Evolutionary conservation across 2,888 invertebrate genomes (phyloP).

Genomic region (Epinotia brunnichana): DNA sequence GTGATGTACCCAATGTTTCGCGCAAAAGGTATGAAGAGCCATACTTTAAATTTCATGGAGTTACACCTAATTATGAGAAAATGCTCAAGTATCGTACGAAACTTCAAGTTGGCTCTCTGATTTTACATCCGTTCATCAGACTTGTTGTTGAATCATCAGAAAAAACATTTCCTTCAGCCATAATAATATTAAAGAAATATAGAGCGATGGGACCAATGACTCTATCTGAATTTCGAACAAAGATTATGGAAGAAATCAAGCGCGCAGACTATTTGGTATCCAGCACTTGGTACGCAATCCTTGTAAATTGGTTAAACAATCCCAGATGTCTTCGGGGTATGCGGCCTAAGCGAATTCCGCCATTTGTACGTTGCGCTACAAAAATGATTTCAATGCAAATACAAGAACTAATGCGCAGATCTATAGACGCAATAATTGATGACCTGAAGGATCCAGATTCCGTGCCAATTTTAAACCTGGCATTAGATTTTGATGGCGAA

Average conservation of each 20-base stretch:
- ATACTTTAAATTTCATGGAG: slow-evolving; percentile 85
- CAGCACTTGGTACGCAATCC: slow-evolving; percentile 75
- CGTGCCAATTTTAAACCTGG: slow-evolving; percentile 86
- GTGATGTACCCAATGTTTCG: slow-evolving; percentile 82
- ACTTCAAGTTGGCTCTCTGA: slow-evolving; percentile 82
- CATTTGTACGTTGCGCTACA: slow-evolving; percentile 73
- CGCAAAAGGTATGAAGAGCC: slow-evolving; percentile 75
- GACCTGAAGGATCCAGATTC: slow-evolving; percentile 78
- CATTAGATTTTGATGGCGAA: slow-evolving; percentile 80
- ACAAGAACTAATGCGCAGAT: slow-evolving; percentile 86
- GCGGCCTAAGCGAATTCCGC: slow-evolving; percentile 66
- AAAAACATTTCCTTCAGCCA: slow-evolving; percentile 76
- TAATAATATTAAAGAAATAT: slow-evolving; percentile 82
- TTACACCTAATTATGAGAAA: slow-evolving; percentile 83
- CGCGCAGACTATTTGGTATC: slow-evolving; percentile 74
- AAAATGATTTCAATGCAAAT: slow-evolving; percentile 84
- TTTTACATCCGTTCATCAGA: slow-evolving; percentile 86
- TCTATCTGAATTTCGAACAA: slow-evolving; percentile 65
- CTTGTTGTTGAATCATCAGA: slow-evolving; percentile 82
- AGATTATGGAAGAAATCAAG: slow-evolving; percentile 71
- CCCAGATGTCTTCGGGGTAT: slow-evolving; percentile 75
- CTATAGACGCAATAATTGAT: slow-evolving; percentile 85
- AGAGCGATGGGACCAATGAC: slow-evolving; percentile 70
- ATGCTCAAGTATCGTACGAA: slow-evolving; percentile 84
- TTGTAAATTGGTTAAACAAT: slow-evolving; percentile 77